Evolutionary conservation across 2,113 vertebrate genomes (phyloP), one percentile per base, ranked within the genome.

Genomic region (Indicator indicator): DNA sequence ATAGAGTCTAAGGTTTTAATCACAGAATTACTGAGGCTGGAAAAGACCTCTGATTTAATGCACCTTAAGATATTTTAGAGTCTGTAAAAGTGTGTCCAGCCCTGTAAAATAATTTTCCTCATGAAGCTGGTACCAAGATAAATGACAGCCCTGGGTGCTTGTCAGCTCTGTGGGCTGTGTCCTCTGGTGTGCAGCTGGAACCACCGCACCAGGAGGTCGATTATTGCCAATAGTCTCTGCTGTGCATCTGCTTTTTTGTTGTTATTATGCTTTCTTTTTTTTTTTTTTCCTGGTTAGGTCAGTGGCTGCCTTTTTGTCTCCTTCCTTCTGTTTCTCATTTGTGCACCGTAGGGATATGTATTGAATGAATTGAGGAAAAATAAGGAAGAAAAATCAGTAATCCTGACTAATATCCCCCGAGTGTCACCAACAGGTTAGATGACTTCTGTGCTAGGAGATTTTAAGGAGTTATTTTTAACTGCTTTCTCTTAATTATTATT

Each of bases 221-320:
- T 94, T 91, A 91, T 88, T 79, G 87, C 63, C 90, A 88, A 58
- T 74, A 68, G 77, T 73, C 92, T 94, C 86, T 78, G 40, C 77
- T 88, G 69, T n/a, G 13, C 32, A 72, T 91, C 48, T 30, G 68
- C 60, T 75, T 74, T 78, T 40, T 27, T 56, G 46, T 50, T 56
- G 30, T 82, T 82, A 58, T 52, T 64, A 24, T 36, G 68, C 10
- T 5, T 52, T 16, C 26, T 32, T 24, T n/a, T 17, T 14, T 9
- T 40, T 13, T 33, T 28, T 24, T 7, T 12, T 16, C 54, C 54
- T 1, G 2, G 36, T 92, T 91, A 92, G 93, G 78, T 91, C 55
- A 69, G 59, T 79, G 91, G 23, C 59, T 89, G 84, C 63, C 48
- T 96, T 96, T 95, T 87, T 87, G 74, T 93, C 63, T 92, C 28